phyloP scores from a whole-genome alignment of 1,140 invertebrate species.

The Trissolcus basalis region DNA sequence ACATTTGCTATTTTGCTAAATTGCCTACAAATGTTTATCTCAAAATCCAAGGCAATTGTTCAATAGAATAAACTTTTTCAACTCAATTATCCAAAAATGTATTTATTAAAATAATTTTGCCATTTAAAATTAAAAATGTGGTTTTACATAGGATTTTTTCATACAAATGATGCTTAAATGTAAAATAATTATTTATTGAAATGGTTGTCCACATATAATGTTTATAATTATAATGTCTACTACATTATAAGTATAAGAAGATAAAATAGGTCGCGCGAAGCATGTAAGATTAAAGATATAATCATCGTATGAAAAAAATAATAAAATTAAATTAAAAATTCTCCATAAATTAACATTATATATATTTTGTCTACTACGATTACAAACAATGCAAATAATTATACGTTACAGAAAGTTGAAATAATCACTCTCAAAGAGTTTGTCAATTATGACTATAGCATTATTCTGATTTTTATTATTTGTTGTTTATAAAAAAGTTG shows the following conservation, averaged over 20 bases:
- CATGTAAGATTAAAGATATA: conserved; percentile 3
- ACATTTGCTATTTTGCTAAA: too few relatives aligned
- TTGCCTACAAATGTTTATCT: too few relatives aligned
- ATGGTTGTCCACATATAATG: conserved; percentile 1
- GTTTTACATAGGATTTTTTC: neutral
- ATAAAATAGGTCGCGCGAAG: conserved; percentile 6
- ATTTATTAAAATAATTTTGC: too few relatives aligned
- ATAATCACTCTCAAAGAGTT: conserved; percentile 5
- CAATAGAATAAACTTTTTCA: too few relatives aligned
- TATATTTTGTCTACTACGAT: conserved; percentile 22
- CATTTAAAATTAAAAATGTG: neutral
- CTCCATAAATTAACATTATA: conserved; percentile 18
- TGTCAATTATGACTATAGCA: conserved; percentile 11
- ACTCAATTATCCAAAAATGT: too few relatives aligned
- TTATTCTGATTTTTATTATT: too few relatives aligned
- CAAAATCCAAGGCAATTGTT: too few relatives aligned
- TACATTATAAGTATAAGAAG: conserved; percentile 24
- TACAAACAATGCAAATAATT: conserved; percentile 21
- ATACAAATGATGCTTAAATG: conserved; percentile 11
- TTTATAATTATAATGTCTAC: conserved; percentile 18
- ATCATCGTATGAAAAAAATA: conserved; percentile 3
- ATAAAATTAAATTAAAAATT: conserved; percentile 26
- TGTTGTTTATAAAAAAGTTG: too few relatives aligned
- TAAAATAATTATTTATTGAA: conserved; percentile 25
- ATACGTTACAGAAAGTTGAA: conserved; percentile 14